Base-by-base conservation (phyloP, 2,113 vertebrate genomes). In the Dicaeum eximium region DNA sequence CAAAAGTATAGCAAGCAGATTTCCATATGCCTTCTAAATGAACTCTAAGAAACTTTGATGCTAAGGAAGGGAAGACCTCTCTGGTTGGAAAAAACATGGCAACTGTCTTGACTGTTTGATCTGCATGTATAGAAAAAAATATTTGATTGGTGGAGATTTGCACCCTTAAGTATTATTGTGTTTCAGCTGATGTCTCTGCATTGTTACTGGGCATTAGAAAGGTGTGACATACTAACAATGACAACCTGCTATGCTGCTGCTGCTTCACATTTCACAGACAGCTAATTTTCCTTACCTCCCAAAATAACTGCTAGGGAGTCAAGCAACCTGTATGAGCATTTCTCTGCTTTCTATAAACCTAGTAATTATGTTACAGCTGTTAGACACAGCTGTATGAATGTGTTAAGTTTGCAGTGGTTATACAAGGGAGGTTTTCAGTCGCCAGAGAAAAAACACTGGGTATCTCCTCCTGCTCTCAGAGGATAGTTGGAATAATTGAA, bases 261-360 rank as follows among this genome's bases (percentile, higher is more conserved):
- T 81, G 10, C 75, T 97, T 88, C 85, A 84, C 33, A 57, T 91
- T 95, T 96, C 72, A 65, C 65, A 86, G 83, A 33, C 60, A 84
- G 53, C 23, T 86, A 91, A 73, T 70, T 88, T 72, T 33, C 65
- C 15, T 72, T 90, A 50, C 80, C 47, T 88, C 54, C 51, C 69
- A 93, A 51, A 80, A 31, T 72, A 84, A 80, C 40, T 94, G 67
- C 71, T 51, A 57, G 16, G 61, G 80, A 95, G 51, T 51, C 65
- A 87, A 86, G 44, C 47, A 89, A 66, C 69, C 57, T 81, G 48
- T 24, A 30, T 33, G 65, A 86, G 45, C 13, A 62, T 89, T 88
- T 79, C 17, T 80, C 5, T 83, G 74, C 73, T 77, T 25, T 81
- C 60, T 62, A 1, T 81, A 74, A 84, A 65, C 38, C 38, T 54